Base-by-base conservation (phyloP, 2,888 invertebrate species). In the Caenorhabditis wallacei region DNA sequence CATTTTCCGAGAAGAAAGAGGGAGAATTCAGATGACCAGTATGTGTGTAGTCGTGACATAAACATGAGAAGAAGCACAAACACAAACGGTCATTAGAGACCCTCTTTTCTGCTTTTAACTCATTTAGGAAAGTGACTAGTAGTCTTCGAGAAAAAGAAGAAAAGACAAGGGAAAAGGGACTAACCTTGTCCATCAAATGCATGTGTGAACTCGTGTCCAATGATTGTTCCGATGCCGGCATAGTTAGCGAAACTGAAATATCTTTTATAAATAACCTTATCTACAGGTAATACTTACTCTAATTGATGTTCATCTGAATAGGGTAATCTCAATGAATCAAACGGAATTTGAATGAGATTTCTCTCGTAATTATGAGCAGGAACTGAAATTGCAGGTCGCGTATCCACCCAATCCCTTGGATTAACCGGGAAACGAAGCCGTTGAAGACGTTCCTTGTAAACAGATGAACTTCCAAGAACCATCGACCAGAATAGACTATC, bases 181-280 rank as follows among this genome's bases (percentile, higher is more conserved):
- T 54, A 51, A 85, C 85, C 85, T 82, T 85, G 84, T 43, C 56
- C 76, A 40, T 86, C 86, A 53, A 84, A 86, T 5, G 84, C 86
- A 66, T 86, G 86, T 2, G 84, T 86, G 46, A 86, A 56, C 69
- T 86, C 86, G 74, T 86, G 86, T 7, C 84, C 84, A 35, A 86
- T 81, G 43, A 68, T 71, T 13, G 80, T 83, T 10, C 84, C 86
- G 26, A 84, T 46, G 8, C 83, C 81, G 8, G 81, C 86, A 71
- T 83, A 86, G 72, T 86, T 86, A 46, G 84, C 76, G 53, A 84
- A 86, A 59, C 86, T 86, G 76, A 69, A 85, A 64, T 40, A n/a
- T n/a, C n/a, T n/a, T n/a, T n/a, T n/a, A n/a, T 40, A 40, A 40
- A 40, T 40, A 2, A 10, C 40, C 40, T 16, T 40, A 8, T 11